A percentile compares a stretch with the other conserved stretches of the same genome.
phyloP scores from a whole-genome alignment of 2,888 invertebrate genomes.

The Crossocerus cetratus region DNA sequence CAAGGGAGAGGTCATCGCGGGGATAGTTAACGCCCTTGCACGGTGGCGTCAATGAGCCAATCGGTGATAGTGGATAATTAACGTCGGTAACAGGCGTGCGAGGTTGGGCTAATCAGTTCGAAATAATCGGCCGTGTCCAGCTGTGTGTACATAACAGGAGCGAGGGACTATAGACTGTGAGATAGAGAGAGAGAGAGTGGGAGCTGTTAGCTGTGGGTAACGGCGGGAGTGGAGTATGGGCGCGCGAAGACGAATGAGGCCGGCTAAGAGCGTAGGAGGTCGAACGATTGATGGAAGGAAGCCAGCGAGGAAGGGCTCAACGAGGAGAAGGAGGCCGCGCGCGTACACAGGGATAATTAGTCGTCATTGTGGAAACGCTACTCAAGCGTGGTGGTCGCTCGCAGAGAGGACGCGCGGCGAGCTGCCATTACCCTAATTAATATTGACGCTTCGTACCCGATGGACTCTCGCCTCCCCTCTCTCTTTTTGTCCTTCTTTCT shows the following conservation, averaged over 20 bases:
- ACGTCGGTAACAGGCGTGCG: slow-evolving; percentile 27
- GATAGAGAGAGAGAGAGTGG: slow-evolving; percentile 17
- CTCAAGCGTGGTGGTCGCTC: slow-evolving; percentile 35
- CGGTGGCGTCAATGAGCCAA: slow-evolving; percentile 30
- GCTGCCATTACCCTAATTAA: slow-evolving; percentile 65
- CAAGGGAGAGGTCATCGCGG: slow-evolving; percentile 20
- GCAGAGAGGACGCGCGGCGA: slow-evolving; percentile 29
- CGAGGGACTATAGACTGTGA: slow-evolving; percentile 38
- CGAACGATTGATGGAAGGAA: slow-evolving; percentile 1
- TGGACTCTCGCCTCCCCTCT: slow-evolving; percentile 13
- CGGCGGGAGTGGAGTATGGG: too few species aligned
- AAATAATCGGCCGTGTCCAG: slow-evolving; percentile 40
- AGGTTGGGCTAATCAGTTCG: slow-evolving; percentile 26
- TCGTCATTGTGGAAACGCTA: slow-evolving; percentile 57
- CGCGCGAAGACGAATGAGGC: too few species aligned
- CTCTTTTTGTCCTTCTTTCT: background rate
- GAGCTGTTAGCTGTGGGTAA: too few species aligned
- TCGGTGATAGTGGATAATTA: slow-evolving; percentile 41
- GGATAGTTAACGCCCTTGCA: slow-evolving; percentile 8
- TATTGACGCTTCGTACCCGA: slow-evolving; percentile 59
- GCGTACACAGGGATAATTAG: slow-evolving; percentile 55
- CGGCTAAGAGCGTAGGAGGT: background rate
- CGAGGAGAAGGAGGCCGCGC: slow-evolving; percentile 1
- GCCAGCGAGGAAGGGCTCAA: background rate
- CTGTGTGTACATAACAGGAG: slow-evolving; percentile 26